Evolutionary conservation across 2,888 invertebrate species (phyloP).

Genomic region (Eretmocerus hayati): DNA sequence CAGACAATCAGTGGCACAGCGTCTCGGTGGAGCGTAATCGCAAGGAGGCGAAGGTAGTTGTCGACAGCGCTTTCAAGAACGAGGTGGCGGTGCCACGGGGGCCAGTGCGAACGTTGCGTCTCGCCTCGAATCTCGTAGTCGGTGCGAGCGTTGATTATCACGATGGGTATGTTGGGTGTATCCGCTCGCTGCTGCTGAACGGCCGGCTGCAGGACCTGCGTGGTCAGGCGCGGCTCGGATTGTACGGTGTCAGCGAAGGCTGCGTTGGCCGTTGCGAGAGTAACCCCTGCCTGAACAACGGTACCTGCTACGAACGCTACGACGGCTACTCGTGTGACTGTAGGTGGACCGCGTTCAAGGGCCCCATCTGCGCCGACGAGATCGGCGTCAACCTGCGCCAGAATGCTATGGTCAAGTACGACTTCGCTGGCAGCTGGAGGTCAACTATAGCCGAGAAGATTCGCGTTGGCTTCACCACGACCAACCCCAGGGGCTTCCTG

Average conservation of each 20-base stretch:
- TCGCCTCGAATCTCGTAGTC: slow-evolving; percentile 73
- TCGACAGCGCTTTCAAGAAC: slow-evolving; percentile 80
- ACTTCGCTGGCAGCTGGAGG: slow-evolving; percentile 84
- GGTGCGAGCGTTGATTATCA: slow-evolving; percentile 80
- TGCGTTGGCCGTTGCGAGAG: slow-evolving; percentile 88
- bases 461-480: slow-evolving; percentile 92
- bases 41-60: slow-evolving; percentile 85
- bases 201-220: slow-evolving; percentile 76
- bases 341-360: slow-evolving; percentile 96
- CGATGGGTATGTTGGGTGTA: slow-evolving; percentile 92
- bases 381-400: slow-evolving; percentile 92
- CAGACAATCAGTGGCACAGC: slow-evolving; percentile 92
- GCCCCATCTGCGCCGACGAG: slow-evolving; percentile 94
- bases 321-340: slow-evolving; percentile 92
- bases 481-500: slow-evolving; percentile 89
- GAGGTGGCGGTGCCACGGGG: slow-evolving; percentile 77
- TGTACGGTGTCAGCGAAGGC: slow-evolving; percentile 72
- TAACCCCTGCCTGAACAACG: slow-evolving; percentile 90
- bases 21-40: slow-evolving; percentile 90
- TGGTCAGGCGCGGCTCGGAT: slow-evolving; percentile 59
- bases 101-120: slow-evolving; percentile 78
- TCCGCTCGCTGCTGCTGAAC: slow-evolving; percentile 82
- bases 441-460: slow-evolving; percentile 86
- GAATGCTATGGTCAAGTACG: slow-evolving; percentile 86
- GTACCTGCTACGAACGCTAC: slow-evolving; percentile 88